Evolutionary conservation across 2,113 vertebrate species (phyloP), one percentile per base, ranked within the genome.

Genomic region (Nycticorax nycticorax): DNA sequence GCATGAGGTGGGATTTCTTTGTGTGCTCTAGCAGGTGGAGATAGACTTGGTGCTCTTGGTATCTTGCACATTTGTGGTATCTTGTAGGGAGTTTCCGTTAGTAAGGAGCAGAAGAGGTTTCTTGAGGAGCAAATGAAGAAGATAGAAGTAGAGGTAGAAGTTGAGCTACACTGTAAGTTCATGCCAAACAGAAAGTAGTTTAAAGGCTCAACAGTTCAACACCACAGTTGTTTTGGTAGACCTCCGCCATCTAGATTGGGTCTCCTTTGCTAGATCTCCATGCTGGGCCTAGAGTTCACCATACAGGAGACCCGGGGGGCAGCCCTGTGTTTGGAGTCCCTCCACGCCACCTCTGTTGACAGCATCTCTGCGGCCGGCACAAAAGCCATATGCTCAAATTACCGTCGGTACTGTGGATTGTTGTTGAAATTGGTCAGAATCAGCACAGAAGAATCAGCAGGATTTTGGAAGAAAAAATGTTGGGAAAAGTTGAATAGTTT

Each of bases 331-430:
- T 52, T 21, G 24, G 14, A n/a, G 41, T 32, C 55, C n/a, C 33
- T 7, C 16, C n/a, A 17, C 0, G 0, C 17, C 8, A 28, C 4
- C 19, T 39, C 35, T 2, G 2, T 22, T 72, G 53, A 20, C 35
- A 62, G 18, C 17, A n/a, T 55, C 30, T 45, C 78, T 32, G 27
- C 23, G 8, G 12, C 20, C 77, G 62, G 33, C 30, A 12, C 10
- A 66, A 45, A 28, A 41, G 13, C 20, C 3, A 2, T 7, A 14
- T 20, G 5, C 23, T 53, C 7, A 28, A 4, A 17, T 21, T 48
- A 20, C 37, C 7, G 0, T 67, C 22, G 18, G n/a, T 41, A 30
- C 41, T 92, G 41, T 33, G 35, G 55, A 16, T 3, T 7, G 28
- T 14, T 47, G 4, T 23, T 66, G 24, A 60, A 59, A 13, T 26